Evolutionary conservation across 2,797 vertebrate species (phyloP), one percentile per base, ranked within the genome.

Genomic region (Pseudopleuronectes americanus): DNA sequence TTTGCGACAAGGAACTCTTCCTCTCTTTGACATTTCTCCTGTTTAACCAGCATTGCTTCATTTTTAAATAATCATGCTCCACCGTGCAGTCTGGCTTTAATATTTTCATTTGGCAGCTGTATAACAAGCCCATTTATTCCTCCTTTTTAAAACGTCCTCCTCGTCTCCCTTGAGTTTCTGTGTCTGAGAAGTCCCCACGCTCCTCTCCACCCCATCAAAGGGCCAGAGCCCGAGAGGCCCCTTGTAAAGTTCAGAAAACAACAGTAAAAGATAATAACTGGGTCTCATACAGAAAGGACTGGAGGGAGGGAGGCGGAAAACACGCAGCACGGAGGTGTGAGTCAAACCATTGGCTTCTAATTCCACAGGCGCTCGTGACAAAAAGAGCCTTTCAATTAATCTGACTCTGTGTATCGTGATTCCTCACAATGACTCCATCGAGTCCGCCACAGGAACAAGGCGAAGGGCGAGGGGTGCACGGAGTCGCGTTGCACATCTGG

Each of bases 181-280:
- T 52, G 58, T 80, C 60, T 79, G 68, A 83, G 70, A 85, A 79
- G 79, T 76, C 63, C 82, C 61, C 56, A 70, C 86, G 62, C 80
- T 76, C 84, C 83, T 79, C 49, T 66, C 74, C 69, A 76, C 76
- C 76, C 84, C 85, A 90, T 91, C 88, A 92, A 91, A 91, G 90
- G 59, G 45, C 82, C 79, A 68, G 68, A 79, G 84, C 85, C 68
- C 72, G 53, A 92, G 83, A 90, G 87, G 87, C 85, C 84, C 63
- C 89, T 88, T 87, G 87, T 92, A 92, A 92, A 92, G 83, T 87
- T 90, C 84, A 87, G 88, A 90, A 90, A 91, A 91, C 92, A 90
- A 92, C 89, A 88, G 86, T 90, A 88, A 90, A 92, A 91, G 80
- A 88, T 92, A 91, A 93, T 92, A 89, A 90, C 78, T 84, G 69